phyloP scores from a whole-genome alignment of 2,113 vertebrate species.

The Abramis brama region DNA sequence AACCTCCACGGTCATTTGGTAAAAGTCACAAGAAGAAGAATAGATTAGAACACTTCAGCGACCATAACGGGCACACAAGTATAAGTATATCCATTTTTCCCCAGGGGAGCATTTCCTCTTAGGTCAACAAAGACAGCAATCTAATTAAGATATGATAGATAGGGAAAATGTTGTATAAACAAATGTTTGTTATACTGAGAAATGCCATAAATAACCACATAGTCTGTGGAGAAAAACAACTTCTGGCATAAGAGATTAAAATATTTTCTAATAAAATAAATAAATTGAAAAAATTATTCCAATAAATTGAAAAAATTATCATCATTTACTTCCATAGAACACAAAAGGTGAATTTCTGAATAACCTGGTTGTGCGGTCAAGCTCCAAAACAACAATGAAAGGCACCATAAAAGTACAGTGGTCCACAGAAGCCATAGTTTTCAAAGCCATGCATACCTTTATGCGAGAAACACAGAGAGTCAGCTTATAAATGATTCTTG shows the following conservation, averaged over 20 bases:
- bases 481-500: too few relatives aligned
- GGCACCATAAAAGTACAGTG: neutral
- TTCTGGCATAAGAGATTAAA: too few relatives aligned
- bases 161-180: neutral
- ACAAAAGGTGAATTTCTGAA: neutral
- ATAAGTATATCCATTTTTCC: neutral
- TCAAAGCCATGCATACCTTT: neutral
- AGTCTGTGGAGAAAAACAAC: neutral
- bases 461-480: neutral
- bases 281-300: neutral
- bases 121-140: slow-evolving; percentile 14
- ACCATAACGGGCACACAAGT: slow-evolving; percentile 16
- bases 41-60: slow-evolving; percentile 34
- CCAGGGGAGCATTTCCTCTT: neutral
- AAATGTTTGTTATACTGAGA: neutral
- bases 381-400: neutral
- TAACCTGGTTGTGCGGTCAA: neutral
- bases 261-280: neutral
- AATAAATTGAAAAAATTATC: neutral
- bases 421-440: neutral
- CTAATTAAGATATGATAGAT: slow-evolving; percentile 10
- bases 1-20: slow-evolving; percentile 22
- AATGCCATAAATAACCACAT: neutral
- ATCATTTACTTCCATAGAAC: neutral
- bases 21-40: neutral